Percentiles rank a stretch among this genome's conserved stretches.
Conservation (phyloP, 2,888 invertebrate species). For the Cepaea hortensis region DNA sequence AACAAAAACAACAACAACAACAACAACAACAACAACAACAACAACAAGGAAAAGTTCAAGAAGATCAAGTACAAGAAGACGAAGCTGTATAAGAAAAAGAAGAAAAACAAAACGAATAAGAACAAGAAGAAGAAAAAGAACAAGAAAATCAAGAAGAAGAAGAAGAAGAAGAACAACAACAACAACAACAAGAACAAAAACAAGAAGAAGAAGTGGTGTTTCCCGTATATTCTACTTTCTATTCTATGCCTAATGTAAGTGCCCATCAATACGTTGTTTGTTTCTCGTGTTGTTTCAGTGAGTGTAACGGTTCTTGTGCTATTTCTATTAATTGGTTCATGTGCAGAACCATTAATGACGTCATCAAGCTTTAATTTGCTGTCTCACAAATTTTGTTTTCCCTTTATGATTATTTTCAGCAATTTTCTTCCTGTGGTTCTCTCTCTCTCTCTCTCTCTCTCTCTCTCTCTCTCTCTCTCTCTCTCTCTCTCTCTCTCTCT, state of each 20-base stretch:
- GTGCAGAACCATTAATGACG: no score
- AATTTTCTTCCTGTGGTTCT: background rate
- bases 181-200: background rate
- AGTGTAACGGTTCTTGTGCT: no score
- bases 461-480: no score
- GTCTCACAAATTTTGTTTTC: no score
- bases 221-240: no score
- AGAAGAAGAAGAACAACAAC: background rate
- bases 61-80: background rate
- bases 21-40: background rate
- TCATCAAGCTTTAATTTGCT: no score
- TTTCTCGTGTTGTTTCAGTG: no score
- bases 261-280: no score
- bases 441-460: background rate
- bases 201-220: background rate
- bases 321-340: no score
- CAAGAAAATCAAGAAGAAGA: background rate
- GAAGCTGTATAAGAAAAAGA: background rate
- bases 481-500: no score
- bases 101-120: background rate
- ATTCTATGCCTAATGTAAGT: no score
- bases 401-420: background rate
- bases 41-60: background rate
- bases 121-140: background rate
- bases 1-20: background rate